phyloP scores from a whole-genome alignment of 2,113 vertebrate genomes.

The Nothoprocta perdicaria region DNA sequence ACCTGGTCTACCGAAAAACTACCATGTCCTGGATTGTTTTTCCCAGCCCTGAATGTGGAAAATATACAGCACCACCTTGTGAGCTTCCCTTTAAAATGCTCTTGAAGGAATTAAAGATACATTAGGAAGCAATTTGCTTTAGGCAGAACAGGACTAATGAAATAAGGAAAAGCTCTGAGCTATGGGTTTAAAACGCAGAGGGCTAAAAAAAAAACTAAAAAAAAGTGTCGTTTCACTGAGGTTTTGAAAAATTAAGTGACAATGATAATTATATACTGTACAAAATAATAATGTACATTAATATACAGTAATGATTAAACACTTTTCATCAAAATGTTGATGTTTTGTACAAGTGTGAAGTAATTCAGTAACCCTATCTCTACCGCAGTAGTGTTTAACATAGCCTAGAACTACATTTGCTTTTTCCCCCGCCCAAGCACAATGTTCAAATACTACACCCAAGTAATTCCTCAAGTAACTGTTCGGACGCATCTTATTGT shows the following conservation, averaged over 20 bases:
- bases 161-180: background rate
- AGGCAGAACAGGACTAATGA: background rate
- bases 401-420: background rate
- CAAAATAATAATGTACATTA: too few species aligned
- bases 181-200: background rate
- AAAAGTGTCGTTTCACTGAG: too few species aligned
- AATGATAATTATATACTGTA: background rate
- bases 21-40: background rate
- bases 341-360: background rate
- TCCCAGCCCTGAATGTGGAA: background rate
- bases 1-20: background rate
- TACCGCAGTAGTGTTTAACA: background rate
- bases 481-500: background rate
- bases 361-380: background rate
- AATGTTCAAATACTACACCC: background rate
- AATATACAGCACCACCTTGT: conserved; percentile 17
- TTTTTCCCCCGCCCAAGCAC: accelerated
- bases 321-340: background rate
- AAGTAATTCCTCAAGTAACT: background rate
- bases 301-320: background rate
- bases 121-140: background rate
- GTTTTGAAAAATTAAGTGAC: background rate
- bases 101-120: background rate
- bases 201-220: background rate
- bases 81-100: background rate